These are phyloP conservation scores for Elephas maximus DNA, from an alignment of 2,113 vertebrate species.

Conservation along the genomic window DNA sequence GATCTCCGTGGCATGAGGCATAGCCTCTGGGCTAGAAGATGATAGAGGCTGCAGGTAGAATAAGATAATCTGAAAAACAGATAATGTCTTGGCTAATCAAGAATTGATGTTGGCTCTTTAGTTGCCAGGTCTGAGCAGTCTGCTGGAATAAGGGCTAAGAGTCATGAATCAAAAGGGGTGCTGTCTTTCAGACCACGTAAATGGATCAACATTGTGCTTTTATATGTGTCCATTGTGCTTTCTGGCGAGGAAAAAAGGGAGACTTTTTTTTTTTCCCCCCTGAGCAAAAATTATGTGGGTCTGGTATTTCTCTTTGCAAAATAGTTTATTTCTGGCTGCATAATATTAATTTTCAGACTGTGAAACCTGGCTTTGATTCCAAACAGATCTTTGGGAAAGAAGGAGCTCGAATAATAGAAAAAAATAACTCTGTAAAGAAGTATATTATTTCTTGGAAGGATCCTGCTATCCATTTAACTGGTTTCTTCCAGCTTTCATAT, in stretches of 20 bases:
- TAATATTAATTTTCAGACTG: slow-evolving; percentile 80
- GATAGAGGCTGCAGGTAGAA: slow-evolving; percentile 21
- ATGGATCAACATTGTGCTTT: neutral
- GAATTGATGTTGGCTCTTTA: neutral
- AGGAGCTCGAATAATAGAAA: slow-evolving; percentile 66
- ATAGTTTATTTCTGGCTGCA: slow-evolving; percentile 80
- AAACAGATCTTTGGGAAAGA: slow-evolving; percentile 66
- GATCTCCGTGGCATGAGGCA: neutral
- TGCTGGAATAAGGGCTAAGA: neutral
- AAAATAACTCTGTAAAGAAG: slow-evolving; percentile 77
- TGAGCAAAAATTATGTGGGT: slow-evolving; percentile 69
- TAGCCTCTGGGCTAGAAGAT: neutral
- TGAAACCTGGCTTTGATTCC: slow-evolving; percentile 80
- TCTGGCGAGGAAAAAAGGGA: slow-evolving; percentile 62
- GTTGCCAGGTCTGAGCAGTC: neutral
- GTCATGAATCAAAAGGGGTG: slow-evolving; percentile 12
- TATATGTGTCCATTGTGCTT: slow-evolving; percentile 60
- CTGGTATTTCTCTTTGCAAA: slow-evolving; percentile 83
- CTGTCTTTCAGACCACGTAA: slow-evolving; percentile 41
- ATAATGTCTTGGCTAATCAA: slow-evolving; percentile 14
- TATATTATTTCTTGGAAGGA: slow-evolving; percentile 78
- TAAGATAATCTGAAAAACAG: slow-evolving; percentile 57
- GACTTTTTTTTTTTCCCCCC: neutral
- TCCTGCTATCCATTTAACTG: slow-evolving; percentile 70
- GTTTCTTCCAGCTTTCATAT: slow-evolving; percentile 68